These are phyloP conservation scores for Hetaerina titia DNA, from an alignment of 2,888 invertebrate species.

Conservation along the genomic window DNA sequence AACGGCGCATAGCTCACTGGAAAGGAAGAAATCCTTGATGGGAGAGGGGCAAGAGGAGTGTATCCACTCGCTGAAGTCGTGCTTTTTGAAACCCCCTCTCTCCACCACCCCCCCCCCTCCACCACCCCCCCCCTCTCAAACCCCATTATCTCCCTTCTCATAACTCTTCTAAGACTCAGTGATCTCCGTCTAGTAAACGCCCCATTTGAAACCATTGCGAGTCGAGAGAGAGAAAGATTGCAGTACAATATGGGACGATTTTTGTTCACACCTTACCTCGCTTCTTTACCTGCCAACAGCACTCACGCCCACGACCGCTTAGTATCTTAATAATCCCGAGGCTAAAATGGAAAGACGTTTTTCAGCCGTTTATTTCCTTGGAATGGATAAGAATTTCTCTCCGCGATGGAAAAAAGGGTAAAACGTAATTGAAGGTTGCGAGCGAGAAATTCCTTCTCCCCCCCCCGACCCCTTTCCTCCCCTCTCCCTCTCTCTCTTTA, in stretches of 20 bases:
- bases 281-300: neutral
- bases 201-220: conserved; percentile 28
- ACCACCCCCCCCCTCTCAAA: neutral
- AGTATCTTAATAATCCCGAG: conserved; percentile 9
- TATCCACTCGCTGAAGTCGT: neutral
- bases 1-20: neutral
- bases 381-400: neutral
- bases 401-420: neutral
- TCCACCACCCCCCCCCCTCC: neutral
- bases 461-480: neutral
- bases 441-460: neutral
- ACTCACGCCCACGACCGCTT: neutral
- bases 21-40: neutral
- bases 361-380: neutral
- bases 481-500: neutral
- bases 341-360: neutral
- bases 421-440: neutral
- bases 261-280: neutral
- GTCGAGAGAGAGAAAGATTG: neutral
- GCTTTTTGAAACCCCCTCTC: neutral
- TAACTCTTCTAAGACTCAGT: neutral
- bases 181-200: conserved; percentile 16
- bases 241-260: neutral
- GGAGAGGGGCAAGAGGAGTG: too few relatives aligned
- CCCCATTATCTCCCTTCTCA: neutral